Evolutionary conservation across 2,113 vertebrate genomes (phyloP), one percentile per base, ranked within the genome.

Genomic region (Indicator indicator): DNA sequence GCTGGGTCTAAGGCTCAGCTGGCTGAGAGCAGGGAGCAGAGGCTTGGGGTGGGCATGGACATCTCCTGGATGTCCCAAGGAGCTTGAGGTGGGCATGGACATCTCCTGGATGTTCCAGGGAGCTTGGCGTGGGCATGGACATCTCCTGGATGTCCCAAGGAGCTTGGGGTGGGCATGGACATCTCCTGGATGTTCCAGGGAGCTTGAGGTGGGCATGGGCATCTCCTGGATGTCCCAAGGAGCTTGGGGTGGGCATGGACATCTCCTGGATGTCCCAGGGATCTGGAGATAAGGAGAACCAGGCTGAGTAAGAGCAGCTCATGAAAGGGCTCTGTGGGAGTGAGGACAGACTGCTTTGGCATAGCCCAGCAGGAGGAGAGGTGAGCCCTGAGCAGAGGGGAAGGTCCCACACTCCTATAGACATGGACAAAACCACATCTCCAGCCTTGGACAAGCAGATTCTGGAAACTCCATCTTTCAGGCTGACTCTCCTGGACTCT

Each of bases 291-390:
- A 23, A 23, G 48, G 48, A 36, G 36, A 8, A 44, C 26, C 38
- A 12, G 6, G 6, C 18, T 7, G 2, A 33, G 54, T 11, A 11
- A 5, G 17, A 21, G 63, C 27, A 30, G n/a, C 19, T 6, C 3
- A 2, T 23, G 44, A n/a, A 18, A 21, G 38, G 33, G 20, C 32
- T 63, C n/a, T 16, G 5, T 0, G 0, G 50, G 26, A 24, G 2
- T 0, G 6, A 21, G 62, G 30, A 42, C 0, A 7, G 24, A 12
- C 54, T 15, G 60, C 42, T 9, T 30, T 21, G 58, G 44, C 56
- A 30, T 9, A 24, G 54, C 77, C 21, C 27, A 11, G 26, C 3
- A 2, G 33, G 46, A 16, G 44, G 38, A 55, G 79, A 23, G 28
- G 8, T 1, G 2, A 70, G 18, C 28, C 32, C n/a, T 4, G 54